Evolutionary conservation across 2,113 vertebrate species (phyloP), one percentile per base, ranked within the genome.

Genomic region (Martes martes): DNA sequence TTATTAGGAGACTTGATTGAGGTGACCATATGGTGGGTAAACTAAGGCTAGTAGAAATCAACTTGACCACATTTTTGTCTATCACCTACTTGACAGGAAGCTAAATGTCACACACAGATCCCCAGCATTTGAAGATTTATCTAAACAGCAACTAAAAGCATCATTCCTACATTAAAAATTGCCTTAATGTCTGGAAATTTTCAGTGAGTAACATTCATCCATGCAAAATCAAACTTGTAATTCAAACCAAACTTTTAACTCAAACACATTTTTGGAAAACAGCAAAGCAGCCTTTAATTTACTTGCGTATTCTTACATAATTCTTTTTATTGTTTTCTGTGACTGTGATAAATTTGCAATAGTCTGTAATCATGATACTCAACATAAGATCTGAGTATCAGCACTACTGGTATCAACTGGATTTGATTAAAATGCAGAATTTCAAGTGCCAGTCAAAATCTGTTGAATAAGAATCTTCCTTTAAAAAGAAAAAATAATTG

Each of bases 21-120:
- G 4, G 50, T 65, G 11, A 1, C 13, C 31, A 67, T 0, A 2
- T 33, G 24, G 42, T 13, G 2, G 26, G 11, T 23, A 31, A 61
- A 19, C 6, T 55, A 4, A 36, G 31, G 7, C 13, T 50, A 5
- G 1, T 52, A 7, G n/a, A 47, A 78, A 92, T 26, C n/a, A 47
- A 6, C 11, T 24, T 94, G 67, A 45, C 6, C 31, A 67, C 3
- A 14, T 5, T 11, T 89, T 69, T 59, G 4, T 57, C n/a, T 50
- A 3, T 19, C 28, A 4, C 0, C 2, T 39, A 67, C 69, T 33
- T 74, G 8, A 39, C 26, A 69, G 11, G 33, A 13, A 89, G 7
- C 23, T 63, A 52, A 2, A 42, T 6, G 1, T 26, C n/a, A 61
- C 2, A 11, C 4, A 23, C 26, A 67, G 3, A 11, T 0, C 10